Base-by-base conservation (phyloP, 2,113 vertebrate genomes). In the Sapayoa aenigma region DNA sequence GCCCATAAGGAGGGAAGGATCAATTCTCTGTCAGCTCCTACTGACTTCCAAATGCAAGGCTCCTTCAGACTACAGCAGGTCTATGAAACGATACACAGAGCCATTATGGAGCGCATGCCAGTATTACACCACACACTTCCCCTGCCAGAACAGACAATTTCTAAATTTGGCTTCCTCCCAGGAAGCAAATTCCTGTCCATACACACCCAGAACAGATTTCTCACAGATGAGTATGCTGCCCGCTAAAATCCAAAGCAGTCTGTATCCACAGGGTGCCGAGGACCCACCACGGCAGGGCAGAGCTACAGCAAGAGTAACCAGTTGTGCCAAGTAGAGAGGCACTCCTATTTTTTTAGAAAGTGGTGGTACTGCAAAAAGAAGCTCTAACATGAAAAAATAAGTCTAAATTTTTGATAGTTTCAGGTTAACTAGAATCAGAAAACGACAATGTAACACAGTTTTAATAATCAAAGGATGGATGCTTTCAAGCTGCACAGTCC, bases 141-240 rank as follows among this genome's bases (percentile, higher is more conserved):
- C 13, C 10, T 41, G 35, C 49, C 79, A 88, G 50, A 73, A 39
- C 2, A 47, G 74, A 55, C n/a, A 18, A 71, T 56, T 88, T 90
- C 88, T 74, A 84, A 84, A 80, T 73, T 66, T 13, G 2, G 75
- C 76, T 88, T 88, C 81, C 75, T 89, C 74, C 81, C 78, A 75
- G 74, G 63, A 93, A 90, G 35, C 46, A 63, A 91, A 93, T 96
- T 96, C 89, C 84, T 90, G 56, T 41, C 69, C 69, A 9, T 60
- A 80, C 90, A 96, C 79, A 56, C 83, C 88, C 82, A 95, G 52
- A 93, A 75, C 14, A 78, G 88, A 93, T 81, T 89, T 93, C 56
- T 88, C 87, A 71, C 73, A 94, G 72, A 90, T 77, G 49, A 88
- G 31, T 14, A 17, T 0, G 0, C 56, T 75, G 52, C 59, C 83